phyloP scores from a whole-genome alignment of 1,140 invertebrate genomes.

The Lanistes nyassanus region DNA sequence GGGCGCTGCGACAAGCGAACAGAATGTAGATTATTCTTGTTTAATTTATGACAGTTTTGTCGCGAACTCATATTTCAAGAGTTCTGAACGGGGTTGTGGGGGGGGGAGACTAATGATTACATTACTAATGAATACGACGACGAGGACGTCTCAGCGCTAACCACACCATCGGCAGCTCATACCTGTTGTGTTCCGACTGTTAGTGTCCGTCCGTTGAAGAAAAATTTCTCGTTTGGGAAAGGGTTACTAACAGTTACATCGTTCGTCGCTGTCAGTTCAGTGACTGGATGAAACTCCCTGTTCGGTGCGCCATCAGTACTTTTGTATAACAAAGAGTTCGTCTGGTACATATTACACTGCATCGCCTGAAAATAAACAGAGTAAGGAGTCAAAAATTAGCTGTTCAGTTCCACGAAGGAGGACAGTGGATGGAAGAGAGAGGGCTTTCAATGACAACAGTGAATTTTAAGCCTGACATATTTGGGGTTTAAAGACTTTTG shows the following conservation, averaged over 20 bases:
- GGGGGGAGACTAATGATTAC: neutral
- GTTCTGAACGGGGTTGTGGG: neutral
- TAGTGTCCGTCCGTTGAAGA: constrained; percentile 11
- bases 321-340: neutral
- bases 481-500: neutral
- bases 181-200: constrained; percentile 12
- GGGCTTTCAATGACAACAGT: too few species aligned
- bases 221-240: constrained; percentile 9
- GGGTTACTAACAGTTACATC: constrained; percentile 9
- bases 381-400: neutral
- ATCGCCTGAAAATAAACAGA: constrained; percentile 3
- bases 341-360: neutral
- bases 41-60: neutral
- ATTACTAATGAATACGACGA: neutral
- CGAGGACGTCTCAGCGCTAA: neutral
- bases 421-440: neutral
- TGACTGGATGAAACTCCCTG: constrained; percentile 12
- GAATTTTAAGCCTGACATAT: neutral
- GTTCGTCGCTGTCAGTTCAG: neutral
- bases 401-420: neutral
- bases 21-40: too few species aligned
- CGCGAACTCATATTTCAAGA: neutral
- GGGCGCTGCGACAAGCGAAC: too few species aligned
- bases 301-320: neutral
- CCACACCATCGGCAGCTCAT: neutral